These are phyloP conservation scores for Pedionomus torquatus DNA, from an alignment of 2,113 vertebrate species.

Conservation along the genomic window DNA sequence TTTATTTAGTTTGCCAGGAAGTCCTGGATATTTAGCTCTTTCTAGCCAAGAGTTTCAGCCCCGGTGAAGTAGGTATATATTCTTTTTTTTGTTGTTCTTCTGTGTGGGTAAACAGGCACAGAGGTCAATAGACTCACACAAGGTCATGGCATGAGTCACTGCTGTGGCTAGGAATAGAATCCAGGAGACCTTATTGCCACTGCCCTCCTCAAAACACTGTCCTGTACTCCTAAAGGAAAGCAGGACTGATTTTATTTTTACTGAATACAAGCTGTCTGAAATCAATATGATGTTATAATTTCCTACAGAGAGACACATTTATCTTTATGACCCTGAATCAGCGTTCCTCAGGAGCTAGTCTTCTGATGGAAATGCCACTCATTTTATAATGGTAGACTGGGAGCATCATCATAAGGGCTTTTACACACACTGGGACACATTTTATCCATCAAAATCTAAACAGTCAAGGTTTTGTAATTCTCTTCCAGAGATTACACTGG, in stretches of 20 bases:
- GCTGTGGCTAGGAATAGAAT: slow-evolving; percentile 35
- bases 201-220: background rate
- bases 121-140: slow-evolving; percentile 35
- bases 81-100: slow-evolving; percentile 18
- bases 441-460: slow-evolving; percentile 28
- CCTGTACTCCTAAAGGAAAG: background rate
- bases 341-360: background rate
- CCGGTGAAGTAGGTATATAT: background rate
- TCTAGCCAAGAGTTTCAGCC: background rate
- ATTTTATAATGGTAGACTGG: background rate
- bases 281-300: slow-evolving; percentile 13
- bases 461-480: slow-evolving; percentile 15
- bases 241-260: slow-evolving; percentile 1
- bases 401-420: slow-evolving; percentile 1
- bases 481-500: background rate
- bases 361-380: background rate
- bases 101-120: background rate
- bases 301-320: background rate
- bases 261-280: background rate
- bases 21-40: background rate
- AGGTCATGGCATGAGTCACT: slow-evolving; percentile 26
- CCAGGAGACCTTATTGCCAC: background rate
- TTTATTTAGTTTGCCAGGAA: slow-evolving; percentile 33
- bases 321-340: slow-evolving; percentile 10
- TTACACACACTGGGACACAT: background rate